Evolutionary conservation across 2,888 invertebrate genomes (phyloP).

Genomic region (Steinernema carpocapsae): DNA sequence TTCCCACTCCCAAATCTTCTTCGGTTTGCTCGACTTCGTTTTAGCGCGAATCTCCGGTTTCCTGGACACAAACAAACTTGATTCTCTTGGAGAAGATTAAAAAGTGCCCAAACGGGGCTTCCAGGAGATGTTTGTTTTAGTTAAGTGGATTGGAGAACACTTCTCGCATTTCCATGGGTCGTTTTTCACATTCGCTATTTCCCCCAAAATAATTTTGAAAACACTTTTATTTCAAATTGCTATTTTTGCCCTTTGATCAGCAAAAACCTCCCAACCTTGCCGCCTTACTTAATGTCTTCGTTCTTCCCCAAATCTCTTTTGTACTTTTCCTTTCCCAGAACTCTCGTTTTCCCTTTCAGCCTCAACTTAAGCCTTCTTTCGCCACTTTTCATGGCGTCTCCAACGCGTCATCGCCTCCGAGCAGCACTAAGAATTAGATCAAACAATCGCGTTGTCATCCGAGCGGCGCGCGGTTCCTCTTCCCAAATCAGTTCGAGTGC

Average conservation of each 20-base stretch:
- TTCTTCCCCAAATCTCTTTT: no score
- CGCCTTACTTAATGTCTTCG: no score
- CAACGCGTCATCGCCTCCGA: neutral
- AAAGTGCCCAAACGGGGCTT: no score
- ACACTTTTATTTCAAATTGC: no score
- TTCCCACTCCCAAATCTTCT: neutral
- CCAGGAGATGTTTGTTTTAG: no score
- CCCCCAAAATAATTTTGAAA: neutral
- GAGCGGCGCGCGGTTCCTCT: constrained; percentile 3
- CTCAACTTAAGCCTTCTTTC: no score
- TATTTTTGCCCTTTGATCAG: no score
- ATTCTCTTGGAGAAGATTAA: neutral
- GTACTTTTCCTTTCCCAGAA: no score
- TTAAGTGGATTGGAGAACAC: neutral
- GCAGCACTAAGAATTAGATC: constrained; percentile 27
- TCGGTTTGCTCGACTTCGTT: neutral
- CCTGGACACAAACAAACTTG: neutral
- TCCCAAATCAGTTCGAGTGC: neutral
- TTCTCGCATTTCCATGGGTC: neutral
- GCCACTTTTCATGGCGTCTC: no score
- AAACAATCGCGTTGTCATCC: constrained; percentile 27
- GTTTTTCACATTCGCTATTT: neutral
- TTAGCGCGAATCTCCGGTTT: neutral
- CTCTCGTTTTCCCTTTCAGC: no score
- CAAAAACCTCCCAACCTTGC: no score